These are phyloP conservation scores for Ophthalmolycus amberensis DNA, from an alignment of 2,113 vertebrate genomes.

Conservation along the genomic window DNA sequence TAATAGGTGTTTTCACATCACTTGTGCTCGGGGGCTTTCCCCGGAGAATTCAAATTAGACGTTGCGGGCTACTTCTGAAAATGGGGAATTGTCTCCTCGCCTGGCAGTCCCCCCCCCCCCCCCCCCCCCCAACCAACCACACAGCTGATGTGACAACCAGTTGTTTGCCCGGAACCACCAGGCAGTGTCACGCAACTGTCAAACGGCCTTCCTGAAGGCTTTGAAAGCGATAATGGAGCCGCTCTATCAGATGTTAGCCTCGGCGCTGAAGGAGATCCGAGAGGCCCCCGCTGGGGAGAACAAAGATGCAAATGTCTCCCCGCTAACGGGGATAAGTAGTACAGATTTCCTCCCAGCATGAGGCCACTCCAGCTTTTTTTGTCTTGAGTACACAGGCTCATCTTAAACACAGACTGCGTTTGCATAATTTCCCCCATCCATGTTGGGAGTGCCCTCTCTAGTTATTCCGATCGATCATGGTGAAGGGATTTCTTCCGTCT, in stretches of 20 bases:
- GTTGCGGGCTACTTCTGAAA: slow-evolving; percentile 9
- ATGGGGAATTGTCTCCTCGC: not conserved
- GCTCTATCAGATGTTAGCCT: slow-evolving; percentile 57
- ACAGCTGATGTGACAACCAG: slow-evolving; percentile 37
- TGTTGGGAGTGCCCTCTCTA: slow-evolving; percentile 34
- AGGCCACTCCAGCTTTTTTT: slow-evolving; percentile 56
- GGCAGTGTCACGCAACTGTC: slow-evolving; percentile 47
- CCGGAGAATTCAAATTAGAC: not conserved
- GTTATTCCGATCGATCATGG: slow-evolving; percentile 35
- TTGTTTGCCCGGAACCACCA: slow-evolving; percentile 20
- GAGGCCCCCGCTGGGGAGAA: slow-evolving; percentile 70
- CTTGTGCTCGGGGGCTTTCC: slow-evolving; percentile 10
- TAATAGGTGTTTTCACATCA: not conserved
- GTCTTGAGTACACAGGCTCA: slow-evolving; percentile 54
- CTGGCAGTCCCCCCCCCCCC: too few species aligned
- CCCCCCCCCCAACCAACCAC: not conserved
- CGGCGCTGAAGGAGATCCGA: slow-evolving; percentile 52
- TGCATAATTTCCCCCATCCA: slow-evolving; percentile 42
- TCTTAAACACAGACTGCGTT: slow-evolving; percentile 46
- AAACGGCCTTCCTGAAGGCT: slow-evolving; percentile 39
- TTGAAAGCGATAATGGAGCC: slow-evolving; percentile 53
- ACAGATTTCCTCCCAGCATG: slow-evolving; percentile 78
- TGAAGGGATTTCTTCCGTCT: not conserved
- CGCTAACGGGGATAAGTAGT: slow-evolving; percentile 71
- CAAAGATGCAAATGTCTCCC: slow-evolving; percentile 71